Base-by-base conservation (phyloP, 2,113 vertebrate genomes). In the Menidia beryllina region DNA sequence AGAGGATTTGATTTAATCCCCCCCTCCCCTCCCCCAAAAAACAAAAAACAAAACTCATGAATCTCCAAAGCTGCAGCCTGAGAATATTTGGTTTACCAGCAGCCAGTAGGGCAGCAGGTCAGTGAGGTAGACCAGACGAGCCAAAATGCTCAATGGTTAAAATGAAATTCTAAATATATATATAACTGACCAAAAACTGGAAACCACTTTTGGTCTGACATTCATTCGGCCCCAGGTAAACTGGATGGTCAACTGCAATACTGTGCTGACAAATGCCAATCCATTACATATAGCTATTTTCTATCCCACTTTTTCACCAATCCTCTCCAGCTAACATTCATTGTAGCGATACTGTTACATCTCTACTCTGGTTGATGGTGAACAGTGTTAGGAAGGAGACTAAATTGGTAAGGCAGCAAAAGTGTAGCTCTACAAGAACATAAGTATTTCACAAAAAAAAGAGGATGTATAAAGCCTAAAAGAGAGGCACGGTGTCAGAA, bases 171-270 rank as follows among this genome's bases (percentile, higher is more conserved):
- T 59, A 30, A 71, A 63, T 48, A 54, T 59, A 34, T 34, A 54
- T 13, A 76, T 79, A 48, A 73, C 12, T 45, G 77, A 89, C 86
- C 72, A 83, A 75, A 82, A 90, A 74, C 60, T 79, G 55, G 64
- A 75, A 79, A 72, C 52, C 34, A 76, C 66, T 73, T 84, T 56
- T 89, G 89, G 85, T 86, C 79, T 49, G 81, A 91, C 91, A 93
- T 93, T 94, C 90, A 91, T 90, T 90, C 85, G 84, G 86, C 86
- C 85, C 85, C 74, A 86, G 82, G 76, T 84, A 77, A 85, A 88
- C 79, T 88, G 86, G 86, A 91, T 85, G 86, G 88, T 91, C 86
- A 84, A 82, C 79, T 90, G 88, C 91, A 89, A 88, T 84, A 90
- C 60, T 73, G 77, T 84, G 89, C 60, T 73, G 77, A 74, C 86